A percentile compares a stretch with the other conserved stretches of the same genome.
Evolutionary conservation across 2,888 invertebrate genomes (phyloP).

Genomic region (Drosophila subquinaria): DNA sequence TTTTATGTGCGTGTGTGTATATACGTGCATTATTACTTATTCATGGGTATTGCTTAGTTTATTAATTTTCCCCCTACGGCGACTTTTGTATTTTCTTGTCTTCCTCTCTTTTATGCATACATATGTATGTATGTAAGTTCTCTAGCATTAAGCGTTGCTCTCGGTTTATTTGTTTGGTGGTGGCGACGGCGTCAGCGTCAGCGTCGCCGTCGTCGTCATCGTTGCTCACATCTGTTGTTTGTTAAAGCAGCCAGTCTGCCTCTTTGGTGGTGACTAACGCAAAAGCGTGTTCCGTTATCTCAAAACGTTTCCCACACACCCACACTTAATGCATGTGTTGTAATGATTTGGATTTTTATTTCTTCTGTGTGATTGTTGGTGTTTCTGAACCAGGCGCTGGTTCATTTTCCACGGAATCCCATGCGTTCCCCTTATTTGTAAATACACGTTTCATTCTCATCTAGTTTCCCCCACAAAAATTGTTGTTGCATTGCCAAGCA

Average conservation of each 20-base stretch:
- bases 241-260: slow-evolving; percentile 52
- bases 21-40: slow-evolving; percentile 30
- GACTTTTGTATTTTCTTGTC: slow-evolving; percentile 27
- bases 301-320: slow-evolving; percentile 68
- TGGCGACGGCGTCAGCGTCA: slow-evolving; percentile 14
- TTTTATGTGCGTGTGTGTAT: neutral
- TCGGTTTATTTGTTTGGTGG: slow-evolving; percentile 48
- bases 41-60: slow-evolving; percentile 37
- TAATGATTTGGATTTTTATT: slow-evolving; percentile 47
- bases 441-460: slow-evolving; percentile 63
- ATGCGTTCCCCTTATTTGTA: slow-evolving; percentile 65
- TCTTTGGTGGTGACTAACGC: slow-evolving; percentile 71
- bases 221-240: slow-evolving; percentile 62
- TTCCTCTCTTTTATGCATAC: neutral
- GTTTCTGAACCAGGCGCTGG: slow-evolving; percentile 39
- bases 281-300: slow-evolving; percentile 75
- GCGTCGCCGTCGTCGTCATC: slow-evolving; percentile 12
- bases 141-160: slow-evolving; percentile 41
- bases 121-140: slow-evolving; percentile 21
- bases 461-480: slow-evolving; percentile 56
- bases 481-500: slow-evolving; percentile 14
- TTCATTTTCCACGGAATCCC: slow-evolving; percentile 61
- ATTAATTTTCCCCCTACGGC: slow-evolving; percentile 26
- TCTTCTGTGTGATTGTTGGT: slow-evolving; percentile 23
- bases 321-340: slow-evolving; percentile 41